Evolutionary conservation across 2,797 vertebrate species (phyloP), one percentile per base, ranked within the genome.

Genomic region (Malacoctenus gilli): DNA sequence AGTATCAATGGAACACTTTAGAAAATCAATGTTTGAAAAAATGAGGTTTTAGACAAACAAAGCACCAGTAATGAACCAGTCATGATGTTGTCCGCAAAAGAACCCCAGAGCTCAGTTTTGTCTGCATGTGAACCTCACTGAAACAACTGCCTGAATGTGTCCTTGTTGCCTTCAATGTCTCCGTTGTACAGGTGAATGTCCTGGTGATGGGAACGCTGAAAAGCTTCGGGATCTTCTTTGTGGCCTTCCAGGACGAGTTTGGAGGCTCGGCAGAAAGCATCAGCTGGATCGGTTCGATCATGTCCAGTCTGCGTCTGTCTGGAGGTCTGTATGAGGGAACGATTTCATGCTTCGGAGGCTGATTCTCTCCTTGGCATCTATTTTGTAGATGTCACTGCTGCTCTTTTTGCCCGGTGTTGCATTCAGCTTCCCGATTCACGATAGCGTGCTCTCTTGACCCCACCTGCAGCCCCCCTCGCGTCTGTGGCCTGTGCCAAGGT

Each of bases 261-360:
- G 94, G 92, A n/a, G 92, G 90, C 46, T 95, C 94, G 0, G 87
- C 95, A 0, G 94, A 96, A 82, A 93, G 95, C 64, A 84, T 93
- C 85, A 94, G 95, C 76, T 98, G 95, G 96, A 95, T 98, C 0
- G 96, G 96, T 42, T 97, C 95, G 66, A 93, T 95, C 83, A 96
- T 98, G 95, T 95, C 94, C 3, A 94, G 94, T 23, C 87, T 96
- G 60, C 91, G 94, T 70, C 94, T 95, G 62, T 91, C 91, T 30
- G 94, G 90, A 93, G 95, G 96, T 98, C 25, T 28, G 25, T 9
- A 5, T 5, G 25, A 5, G 5, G 9, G 9, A 28, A 28, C 25
- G 25, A 5, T 9, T 28, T 9, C 25, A 6, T 28, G 6, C 6
- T 28, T 28, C 25, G 9, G 2, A 28, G 6, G 9, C 19, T 9